Evolutionary conservation across 1,140 invertebrate species (phyloP), one percentile per base, ranked within the genome.

Genomic region (Drosophila lini): DNA sequence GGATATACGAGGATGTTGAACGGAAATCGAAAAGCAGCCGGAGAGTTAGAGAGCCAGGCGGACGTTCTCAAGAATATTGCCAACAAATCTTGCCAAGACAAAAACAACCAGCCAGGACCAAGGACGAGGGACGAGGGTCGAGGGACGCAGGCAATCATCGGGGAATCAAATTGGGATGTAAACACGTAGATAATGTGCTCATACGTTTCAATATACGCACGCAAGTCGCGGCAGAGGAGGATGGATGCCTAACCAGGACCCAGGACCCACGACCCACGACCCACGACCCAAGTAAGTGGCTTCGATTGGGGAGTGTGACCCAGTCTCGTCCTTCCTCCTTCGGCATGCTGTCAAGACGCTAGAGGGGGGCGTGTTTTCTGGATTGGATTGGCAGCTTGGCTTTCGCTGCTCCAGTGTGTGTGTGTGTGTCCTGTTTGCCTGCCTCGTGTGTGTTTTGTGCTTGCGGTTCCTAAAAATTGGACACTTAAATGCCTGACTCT

Each of bases 151-250:
- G 76, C 63, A 80, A 83, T 89, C 84, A 74, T 88, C 68, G 75
- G 84, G 84, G 79, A 78, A 91, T 91, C 78, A 91, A 91, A 91
- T 91, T 89, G 79, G 90, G 89, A 91, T 91, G 89, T 91, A 89
- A 91, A 91, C 89, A 91, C 79, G 79, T 81, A 89, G 89, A 91
- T 91, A 91, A 91, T 91, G 78, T 85, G 81, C 81, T 80, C 80
- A 85, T 90, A 82, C 73, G 74, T 86, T 90, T 90, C 79, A 86
- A 76, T 86, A 69, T 86, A 74, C 81, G 78, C 67, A 76, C 78
- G 58, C 67, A 74, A n/a, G 44, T 44, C 62, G n/a, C 50, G 28
- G 34, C 3, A 44, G 13, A 22, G 22, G 47, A 38, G n/a, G 19
- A 10, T 15, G 48, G 28, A 52, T 34, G 16, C 32, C 31, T 48